phyloP scores from a whole-genome alignment of 2,888 invertebrate genomes.

The Watsonalla binaria region DNA sequence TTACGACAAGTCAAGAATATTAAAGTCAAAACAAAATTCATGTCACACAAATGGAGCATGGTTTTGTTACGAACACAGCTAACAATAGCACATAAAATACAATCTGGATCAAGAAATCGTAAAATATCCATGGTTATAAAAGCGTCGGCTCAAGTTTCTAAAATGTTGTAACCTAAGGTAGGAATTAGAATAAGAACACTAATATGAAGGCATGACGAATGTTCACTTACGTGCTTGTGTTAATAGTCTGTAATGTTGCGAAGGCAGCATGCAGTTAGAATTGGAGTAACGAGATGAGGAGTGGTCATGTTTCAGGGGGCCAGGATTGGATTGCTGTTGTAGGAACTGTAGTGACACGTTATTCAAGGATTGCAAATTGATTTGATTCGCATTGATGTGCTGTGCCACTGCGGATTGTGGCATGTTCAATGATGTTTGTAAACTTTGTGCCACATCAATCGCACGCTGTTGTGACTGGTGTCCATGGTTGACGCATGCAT shows the following conservation, averaged over 20 bases:
- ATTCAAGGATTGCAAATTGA: constrained; percentile 51
- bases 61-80: no score
- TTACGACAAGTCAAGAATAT: no score
- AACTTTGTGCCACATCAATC: constrained; percentile 55
- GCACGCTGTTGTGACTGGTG: constrained; percentile 46
- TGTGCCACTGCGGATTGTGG: constrained; percentile 45
- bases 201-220: neutral
- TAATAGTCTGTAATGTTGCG: constrained; percentile 59
- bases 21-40: no score
- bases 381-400: constrained; percentile 48
- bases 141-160: no score
- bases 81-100: no score
- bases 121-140: no score
- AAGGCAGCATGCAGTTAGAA: constrained; percentile 54
- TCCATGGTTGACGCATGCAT: constrained; percentile 54
- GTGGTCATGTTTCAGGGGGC: constrained; percentile 52
- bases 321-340: constrained; percentile 41
- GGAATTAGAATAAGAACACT: neutral
- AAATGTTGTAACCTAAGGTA: neutral
- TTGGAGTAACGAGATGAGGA: constrained; percentile 50
- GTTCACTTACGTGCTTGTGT: constrained; percentile 62
- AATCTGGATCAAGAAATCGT: no score
- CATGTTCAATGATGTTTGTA: constrained; percentile 59
- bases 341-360: constrained; percentile 53
- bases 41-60: no score